Conservation (phyloP, 2,888 invertebrate species). For the Caenorhabditis afra region DNA sequence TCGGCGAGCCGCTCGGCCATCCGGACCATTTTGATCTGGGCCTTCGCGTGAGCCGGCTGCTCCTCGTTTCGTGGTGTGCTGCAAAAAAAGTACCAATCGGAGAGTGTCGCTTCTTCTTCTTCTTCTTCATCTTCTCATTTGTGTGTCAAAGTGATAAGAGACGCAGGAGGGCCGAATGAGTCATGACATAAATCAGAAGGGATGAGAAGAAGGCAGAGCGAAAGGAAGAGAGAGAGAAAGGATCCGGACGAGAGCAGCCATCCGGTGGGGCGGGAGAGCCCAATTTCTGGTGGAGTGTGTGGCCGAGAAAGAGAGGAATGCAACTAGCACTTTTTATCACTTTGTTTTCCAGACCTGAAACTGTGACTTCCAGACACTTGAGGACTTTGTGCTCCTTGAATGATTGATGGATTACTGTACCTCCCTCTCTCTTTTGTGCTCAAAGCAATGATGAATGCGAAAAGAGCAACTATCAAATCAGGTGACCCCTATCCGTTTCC, state of each 20-base stretch:
- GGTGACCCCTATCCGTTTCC: constrained; percentile 30
- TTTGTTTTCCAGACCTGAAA: constrained; percentile 34
- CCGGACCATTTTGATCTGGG: constrained; percentile 56
- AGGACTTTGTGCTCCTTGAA: no score
- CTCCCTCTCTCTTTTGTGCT: no score
- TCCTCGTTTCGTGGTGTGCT: constrained; percentile 38
- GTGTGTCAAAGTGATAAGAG: constrained; percentile 51
- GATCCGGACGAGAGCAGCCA: constrained; percentile 25
- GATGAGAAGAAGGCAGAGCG: constrained; percentile 28
- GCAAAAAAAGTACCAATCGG: constrained; percentile 54
- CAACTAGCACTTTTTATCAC: constrained; percentile 53
- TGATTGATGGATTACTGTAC: background rate
- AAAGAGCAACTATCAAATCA: constrained; percentile 45
- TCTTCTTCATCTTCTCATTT: no score
- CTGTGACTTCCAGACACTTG: background rate
- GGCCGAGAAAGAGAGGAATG: constrained; percentile 46
- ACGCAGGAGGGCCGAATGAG: constrained; percentile 25
- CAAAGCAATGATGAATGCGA: constrained; percentile 27
- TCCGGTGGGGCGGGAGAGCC: constrained; percentile 34
- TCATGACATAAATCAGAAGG: constrained; percentile 53
- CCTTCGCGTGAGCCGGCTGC: constrained; percentile 21
- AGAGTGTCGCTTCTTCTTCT: constrained; percentile 9
- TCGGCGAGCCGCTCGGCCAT: constrained; percentile 61
- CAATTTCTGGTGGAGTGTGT: constrained; percentile 53
- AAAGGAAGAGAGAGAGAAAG: background rate